These are phyloP conservation scores for Passerina amoena DNA, from an alignment of 2,113 vertebrate species.

Conservation along the genomic window DNA sequence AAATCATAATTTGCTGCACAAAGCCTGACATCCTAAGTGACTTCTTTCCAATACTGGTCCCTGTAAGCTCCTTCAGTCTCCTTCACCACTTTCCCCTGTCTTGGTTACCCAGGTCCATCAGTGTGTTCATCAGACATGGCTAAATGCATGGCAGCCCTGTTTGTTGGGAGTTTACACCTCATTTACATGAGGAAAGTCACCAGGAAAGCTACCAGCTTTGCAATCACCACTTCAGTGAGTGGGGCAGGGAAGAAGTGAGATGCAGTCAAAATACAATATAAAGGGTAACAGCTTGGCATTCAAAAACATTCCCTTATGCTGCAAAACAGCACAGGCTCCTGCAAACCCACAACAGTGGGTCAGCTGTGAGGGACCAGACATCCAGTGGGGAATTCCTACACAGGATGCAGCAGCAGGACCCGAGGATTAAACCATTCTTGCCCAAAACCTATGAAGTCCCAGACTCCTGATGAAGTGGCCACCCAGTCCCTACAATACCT, in stretches of 20 bases:
- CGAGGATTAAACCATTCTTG: not conserved
- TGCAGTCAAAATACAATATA: not conserved
- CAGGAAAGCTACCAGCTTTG: not conserved
- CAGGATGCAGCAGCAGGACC: not conserved
- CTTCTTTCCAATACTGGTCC: not conserved
- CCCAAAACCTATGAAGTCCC: not conserved
- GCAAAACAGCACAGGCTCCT: not conserved
- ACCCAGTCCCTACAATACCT: not conserved
- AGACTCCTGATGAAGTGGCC: not conserved
- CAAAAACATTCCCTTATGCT: not conserved
- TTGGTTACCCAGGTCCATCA: not conserved
- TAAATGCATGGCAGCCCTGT: not conserved
- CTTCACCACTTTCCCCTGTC: not conserved
- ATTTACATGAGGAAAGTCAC: not conserved
- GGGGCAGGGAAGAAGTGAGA: not conserved
- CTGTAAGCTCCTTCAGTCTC: not conserved
- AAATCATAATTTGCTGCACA: not conserved
- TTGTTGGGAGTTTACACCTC: not conserved
- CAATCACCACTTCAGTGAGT: not conserved
- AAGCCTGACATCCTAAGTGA: not conserved
- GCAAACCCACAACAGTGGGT: not conserved
- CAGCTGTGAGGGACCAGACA: fast-evolving
- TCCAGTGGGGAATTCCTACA: not conserved
- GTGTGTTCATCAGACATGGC: not conserved
- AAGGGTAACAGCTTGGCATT: not conserved